Base-by-base conservation (phyloP, 2,888 invertebrate species). In the Brachylomia viminalis region DNA sequence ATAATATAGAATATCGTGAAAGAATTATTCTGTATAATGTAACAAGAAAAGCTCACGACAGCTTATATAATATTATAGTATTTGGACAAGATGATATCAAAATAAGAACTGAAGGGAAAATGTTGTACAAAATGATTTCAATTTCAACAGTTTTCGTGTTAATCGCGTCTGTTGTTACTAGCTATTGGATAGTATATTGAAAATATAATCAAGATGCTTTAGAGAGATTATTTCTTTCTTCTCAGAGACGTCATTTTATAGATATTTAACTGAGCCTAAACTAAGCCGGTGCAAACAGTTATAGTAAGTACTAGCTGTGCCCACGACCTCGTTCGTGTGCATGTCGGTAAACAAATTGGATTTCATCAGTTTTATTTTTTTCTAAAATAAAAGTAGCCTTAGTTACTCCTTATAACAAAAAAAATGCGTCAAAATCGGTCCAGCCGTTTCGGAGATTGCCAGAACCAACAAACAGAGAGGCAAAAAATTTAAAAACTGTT, bases 1-100 rank as follows among this genome's bases (percentile, higher is more conserved):
- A 90, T 88, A 89, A 88, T 89, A 86, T 79, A 79, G 59, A 75
- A 84, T 89, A 82, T 85, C 62, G 76, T 62, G 75, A 84, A 80
- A 85, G 65, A 83, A 80, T 83, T 72, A 77, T 78, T 78, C 68
- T 67, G 30, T 68, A 49, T 77, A 64, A 71, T 65, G 68, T 77
- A 64, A 71, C 61, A 71, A 58, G 72, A 71, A 70, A 72, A 68
- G 66, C 38, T 74, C 11, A 17, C 61, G 78, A 82, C 67, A 68
- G 33, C 17, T 67, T 61, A 38, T 54, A 23, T 56, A 33, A 59
- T 23, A 61, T 61, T 27, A 42, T 27, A 33, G 7, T 62, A 49
- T 66, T 33, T 47, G 27, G 38, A 75, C 13, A 38, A 54, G 54
- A 30, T 47, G 20, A 38, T 42, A 62, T 47, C 2, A 61, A 59